Conservation (phyloP, 2,113 vertebrate genomes). For the Empidonax alnorum region DNA sequence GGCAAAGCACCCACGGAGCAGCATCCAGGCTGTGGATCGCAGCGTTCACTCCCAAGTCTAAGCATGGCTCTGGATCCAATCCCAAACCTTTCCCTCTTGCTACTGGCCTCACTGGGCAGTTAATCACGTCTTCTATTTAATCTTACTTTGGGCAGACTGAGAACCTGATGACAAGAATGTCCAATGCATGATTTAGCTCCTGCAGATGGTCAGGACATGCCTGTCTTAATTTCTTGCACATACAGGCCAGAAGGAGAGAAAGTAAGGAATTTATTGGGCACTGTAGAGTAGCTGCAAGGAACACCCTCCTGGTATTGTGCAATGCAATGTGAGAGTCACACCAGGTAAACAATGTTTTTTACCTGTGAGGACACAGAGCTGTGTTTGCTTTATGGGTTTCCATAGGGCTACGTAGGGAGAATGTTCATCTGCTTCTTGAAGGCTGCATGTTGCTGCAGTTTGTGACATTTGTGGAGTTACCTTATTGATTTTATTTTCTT, state of each 20-base stretch:
- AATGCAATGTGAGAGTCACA: not conserved
- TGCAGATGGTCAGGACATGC: not conserved
- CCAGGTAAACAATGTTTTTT: not conserved
- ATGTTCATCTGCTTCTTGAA: not conserved
- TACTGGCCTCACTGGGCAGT: not conserved
- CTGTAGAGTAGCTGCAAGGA: not conserved
- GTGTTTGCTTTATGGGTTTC: not conserved
- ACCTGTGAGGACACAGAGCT: not conserved
- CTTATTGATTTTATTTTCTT: not conserved
- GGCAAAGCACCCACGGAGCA: not conserved
- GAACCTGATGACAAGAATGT: conserved; percentile 1
- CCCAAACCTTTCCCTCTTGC: not conserved
- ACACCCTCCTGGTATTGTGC: not conserved
- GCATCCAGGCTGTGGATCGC: not conserved
- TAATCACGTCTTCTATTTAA: not conserved
- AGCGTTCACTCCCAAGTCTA: rapidly evolving
- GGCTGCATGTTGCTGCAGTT: not conserved
- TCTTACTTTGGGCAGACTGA: not conserved
- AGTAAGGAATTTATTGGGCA: not conserved
- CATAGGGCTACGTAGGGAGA: rapidly evolving
- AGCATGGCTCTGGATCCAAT: not conserved
- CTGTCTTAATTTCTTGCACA: not conserved
- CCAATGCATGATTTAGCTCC: conserved; percentile 1
- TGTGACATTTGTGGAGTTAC: not conserved
- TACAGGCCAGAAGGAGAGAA: not conserved